A percentile compares a stretch with the other conserved stretches of the same genome.
These are phyloP conservation scores for Drosophila rufa DNA, from an alignment of 1,140 invertebrate genomes.

Conservation along the genomic window DNA sequence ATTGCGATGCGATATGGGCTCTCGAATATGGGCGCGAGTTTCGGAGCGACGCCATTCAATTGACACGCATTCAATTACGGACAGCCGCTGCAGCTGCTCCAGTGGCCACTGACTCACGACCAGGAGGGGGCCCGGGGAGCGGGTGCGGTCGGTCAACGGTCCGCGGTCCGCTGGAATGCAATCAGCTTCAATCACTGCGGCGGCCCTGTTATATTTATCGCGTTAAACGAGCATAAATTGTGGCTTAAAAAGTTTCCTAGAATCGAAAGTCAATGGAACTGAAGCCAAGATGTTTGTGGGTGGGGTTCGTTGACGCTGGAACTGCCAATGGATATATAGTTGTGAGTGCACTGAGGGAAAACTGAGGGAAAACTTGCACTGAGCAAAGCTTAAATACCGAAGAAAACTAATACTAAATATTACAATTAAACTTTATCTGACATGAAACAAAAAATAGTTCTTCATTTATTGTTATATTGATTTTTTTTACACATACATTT, in stretches of 20 bases:
- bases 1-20: conserved; percentile 29
- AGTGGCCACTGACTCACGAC: conserved; percentile 56
- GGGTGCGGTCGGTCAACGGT: conserved; percentile 36
- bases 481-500: too few relatives aligned
- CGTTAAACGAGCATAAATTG: conserved; percentile 82
- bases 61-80: conserved; percentile 76
- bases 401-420: too few relatives aligned
- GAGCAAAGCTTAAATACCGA: too few relatives aligned
- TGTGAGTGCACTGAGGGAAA: conserved; percentile 48
- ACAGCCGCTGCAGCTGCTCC: conserved; percentile 30
- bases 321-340: conserved; percentile 3
- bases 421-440: too few relatives aligned
- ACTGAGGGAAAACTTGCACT: background rate
- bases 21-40: conserved; percentile 32
- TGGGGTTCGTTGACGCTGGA: conserved; percentile 3
- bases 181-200: conserved; percentile 73
- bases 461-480: too few relatives aligned
- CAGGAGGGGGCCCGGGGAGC: background rate
- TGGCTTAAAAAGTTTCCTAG: conserved; percentile 81
- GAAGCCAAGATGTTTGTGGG: conserved; percentile 21
- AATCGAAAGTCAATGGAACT: conserved; percentile 68
- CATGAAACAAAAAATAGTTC: too few relatives aligned
- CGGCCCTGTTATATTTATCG: conserved; percentile 78
- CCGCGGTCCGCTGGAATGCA: conserved; percentile 64
- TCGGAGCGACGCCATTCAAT: conserved; percentile 58